Percentiles rank a stretch among this genome's conserved stretches.
Evolutionary conservation across 2,113 vertebrate genomes (phyloP).

Genomic region (Halichoeres trimaculatus): DNA sequence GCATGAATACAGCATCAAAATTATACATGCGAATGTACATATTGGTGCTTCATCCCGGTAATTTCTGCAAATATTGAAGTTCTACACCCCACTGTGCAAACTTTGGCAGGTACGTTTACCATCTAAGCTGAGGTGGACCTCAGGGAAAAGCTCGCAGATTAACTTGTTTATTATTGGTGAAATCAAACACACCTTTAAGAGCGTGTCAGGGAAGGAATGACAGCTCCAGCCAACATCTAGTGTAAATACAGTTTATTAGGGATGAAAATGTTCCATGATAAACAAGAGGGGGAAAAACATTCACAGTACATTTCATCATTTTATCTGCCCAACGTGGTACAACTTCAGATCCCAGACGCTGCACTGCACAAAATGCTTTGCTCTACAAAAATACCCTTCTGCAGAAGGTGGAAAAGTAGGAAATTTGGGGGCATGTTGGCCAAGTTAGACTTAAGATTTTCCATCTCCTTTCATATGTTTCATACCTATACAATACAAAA

Average conservation of each 20-base stretch:
- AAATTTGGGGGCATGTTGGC: background rate
- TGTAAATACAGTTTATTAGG: conserved; percentile 83
- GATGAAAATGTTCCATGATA: conserved; percentile 76
- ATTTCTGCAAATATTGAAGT: conserved; percentile 66
- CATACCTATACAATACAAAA: conserved; percentile 19
- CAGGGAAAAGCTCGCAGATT: conserved; percentile 42
- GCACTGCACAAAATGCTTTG: conserved; percentile 47
- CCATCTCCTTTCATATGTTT: conserved; percentile 30
- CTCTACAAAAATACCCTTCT: conserved; percentile 69
- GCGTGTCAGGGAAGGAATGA: conserved; percentile 40
- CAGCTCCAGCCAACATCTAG: conserved; percentile 27
- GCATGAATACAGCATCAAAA: background rate
- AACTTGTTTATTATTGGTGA: conserved; percentile 42
- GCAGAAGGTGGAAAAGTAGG: background rate
- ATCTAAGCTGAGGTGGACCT: conserved; percentile 51
- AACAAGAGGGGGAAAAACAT: conserved; percentile 67
- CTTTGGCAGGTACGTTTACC: conserved; percentile 33
- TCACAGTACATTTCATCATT: conserved; percentile 74
- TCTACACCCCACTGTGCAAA: conserved; percentile 33
- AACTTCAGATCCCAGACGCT: conserved; percentile 52
- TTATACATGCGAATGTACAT: conserved; percentile 17
- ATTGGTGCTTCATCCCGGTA: conserved; percentile 49
- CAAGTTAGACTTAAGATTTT: conserved; percentile 13
- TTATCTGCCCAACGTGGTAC: conserved; percentile 55
- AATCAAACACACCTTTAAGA: conserved; percentile 47